A percentile compares a stretch with the other conserved stretches of the same genome.
Evolutionary conservation across 2,113 vertebrate species (phyloP).

Genomic region (Numida meleagris): DNA sequence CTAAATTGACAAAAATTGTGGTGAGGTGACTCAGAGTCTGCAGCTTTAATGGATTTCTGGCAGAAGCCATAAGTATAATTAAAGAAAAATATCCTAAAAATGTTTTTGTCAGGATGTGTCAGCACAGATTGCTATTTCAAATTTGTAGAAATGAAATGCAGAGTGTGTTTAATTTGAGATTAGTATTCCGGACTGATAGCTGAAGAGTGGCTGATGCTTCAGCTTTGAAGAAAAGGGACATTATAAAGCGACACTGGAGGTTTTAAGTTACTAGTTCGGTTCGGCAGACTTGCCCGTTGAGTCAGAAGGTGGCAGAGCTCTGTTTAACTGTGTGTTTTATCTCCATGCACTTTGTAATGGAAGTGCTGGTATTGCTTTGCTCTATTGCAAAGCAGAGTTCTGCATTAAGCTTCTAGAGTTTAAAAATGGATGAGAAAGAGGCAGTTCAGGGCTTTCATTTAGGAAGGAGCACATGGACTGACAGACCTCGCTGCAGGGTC

Average conservation of each 20-base stretch:
- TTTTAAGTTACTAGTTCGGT: background rate
- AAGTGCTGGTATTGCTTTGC: background rate
- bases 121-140: background rate
- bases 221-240: background rate
- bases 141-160: background rate
- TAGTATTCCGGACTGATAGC: background rate
- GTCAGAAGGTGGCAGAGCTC: background rate
- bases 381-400: background rate
- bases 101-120: background rate
- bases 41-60: background rate
- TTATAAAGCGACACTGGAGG: background rate
- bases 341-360: background rate
- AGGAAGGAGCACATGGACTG: background rate
- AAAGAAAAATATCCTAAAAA: background rate
- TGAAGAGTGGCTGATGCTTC: background rate
- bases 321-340: background rate
- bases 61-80: background rate
- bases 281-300: background rate
- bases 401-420: background rate
- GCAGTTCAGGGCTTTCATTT: background rate
- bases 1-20: background rate
- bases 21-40: background rate
- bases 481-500: background rate
- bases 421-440: background rate
- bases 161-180: background rate